Evolutionary conservation across 2,797 vertebrate species (phyloP).

Genomic region (Ctenopoma kingsleyae): DNA sequence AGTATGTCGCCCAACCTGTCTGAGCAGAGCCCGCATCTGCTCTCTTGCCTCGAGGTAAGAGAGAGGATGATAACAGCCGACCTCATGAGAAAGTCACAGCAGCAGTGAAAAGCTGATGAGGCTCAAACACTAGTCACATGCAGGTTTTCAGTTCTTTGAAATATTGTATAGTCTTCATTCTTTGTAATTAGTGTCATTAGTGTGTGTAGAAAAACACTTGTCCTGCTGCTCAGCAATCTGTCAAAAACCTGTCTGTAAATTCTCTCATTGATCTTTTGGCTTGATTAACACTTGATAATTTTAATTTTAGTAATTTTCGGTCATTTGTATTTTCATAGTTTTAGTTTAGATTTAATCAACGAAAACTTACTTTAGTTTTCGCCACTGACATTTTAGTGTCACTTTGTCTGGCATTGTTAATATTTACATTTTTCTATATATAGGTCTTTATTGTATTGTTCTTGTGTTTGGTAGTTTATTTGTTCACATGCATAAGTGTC

Average conservation of each 20-base stretch:
- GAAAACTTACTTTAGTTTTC: no score
- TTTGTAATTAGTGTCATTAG: no score
- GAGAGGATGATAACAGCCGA: constrained; percentile 24
- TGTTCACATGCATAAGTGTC: no score
- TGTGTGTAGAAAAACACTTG: neutral
- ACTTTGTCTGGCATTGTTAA: no score
- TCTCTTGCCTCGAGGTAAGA: constrained; percentile 36
- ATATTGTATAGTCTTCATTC: neutral
- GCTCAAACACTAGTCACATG: constrained; percentile 1
- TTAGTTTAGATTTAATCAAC: no score
- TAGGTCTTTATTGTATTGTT: no score
- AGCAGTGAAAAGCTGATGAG: constrained; percentile 9
- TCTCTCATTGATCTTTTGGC: neutral
- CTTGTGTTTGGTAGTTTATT: no score
- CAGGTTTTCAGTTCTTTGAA: neutral
- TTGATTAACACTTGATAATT: neutral
- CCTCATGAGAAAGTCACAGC: constrained; percentile 57
- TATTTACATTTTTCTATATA: no score
- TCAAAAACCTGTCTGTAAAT: neutral
- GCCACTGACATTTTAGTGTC: no score
- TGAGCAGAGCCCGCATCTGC: constrained; percentile 69
- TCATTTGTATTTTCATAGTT: no score
- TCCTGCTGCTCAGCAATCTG: neutral
- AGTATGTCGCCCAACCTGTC: constrained; percentile 79
- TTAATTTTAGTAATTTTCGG: no score